A percentile compares a stretch with the other conserved stretches of the same genome.
phyloP scores from a whole-genome alignment of 2,797 vertebrate species.

The Amniataba percoides region DNA sequence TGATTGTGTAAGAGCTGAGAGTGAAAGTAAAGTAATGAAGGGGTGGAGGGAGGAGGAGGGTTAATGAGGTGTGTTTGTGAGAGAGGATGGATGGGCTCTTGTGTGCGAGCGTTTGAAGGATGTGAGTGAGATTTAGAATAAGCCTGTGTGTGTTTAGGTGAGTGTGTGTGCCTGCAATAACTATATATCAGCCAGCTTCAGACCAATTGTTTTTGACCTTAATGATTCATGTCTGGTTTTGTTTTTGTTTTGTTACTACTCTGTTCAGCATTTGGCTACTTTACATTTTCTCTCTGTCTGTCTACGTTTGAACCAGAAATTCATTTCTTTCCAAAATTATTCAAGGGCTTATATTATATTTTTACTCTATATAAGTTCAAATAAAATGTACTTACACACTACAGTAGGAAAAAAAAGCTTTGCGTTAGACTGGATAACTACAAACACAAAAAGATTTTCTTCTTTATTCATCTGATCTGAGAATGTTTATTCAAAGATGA shows the following conservation, averaged over 20 bases:
- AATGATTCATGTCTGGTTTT: background rate
- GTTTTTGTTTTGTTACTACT: background rate
- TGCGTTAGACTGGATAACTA: background rate
- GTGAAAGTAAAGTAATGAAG: slow-evolving; percentile 19
- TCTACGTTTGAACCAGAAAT: background rate
- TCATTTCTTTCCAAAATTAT: background rate
- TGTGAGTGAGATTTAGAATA: background rate
- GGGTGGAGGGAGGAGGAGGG: background rate
- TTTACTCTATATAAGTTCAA: background rate
- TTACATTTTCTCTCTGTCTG: background rate
- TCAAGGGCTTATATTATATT: background rate
- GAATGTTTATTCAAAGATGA: background rate
- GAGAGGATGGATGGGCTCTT: slow-evolving; percentile 8
- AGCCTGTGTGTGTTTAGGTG: slow-evolving; percentile 4
- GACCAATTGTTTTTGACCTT: background rate
- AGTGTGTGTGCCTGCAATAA: background rate
- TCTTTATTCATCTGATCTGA: background rate
- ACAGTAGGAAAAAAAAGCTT: background rate
- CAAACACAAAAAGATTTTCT: background rate
- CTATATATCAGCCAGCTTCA: background rate
- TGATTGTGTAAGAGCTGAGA: slow-evolving; percentile 7
- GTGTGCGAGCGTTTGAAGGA: background rate
- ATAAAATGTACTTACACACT: background rate
- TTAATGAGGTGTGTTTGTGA: slow-evolving; percentile 53
- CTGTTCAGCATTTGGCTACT: background rate